Percentiles rank a stretch among this genome's conserved stretches.
Conservation (phyloP, 2,888 invertebrate species). For the Amphipoea oculea region DNA sequence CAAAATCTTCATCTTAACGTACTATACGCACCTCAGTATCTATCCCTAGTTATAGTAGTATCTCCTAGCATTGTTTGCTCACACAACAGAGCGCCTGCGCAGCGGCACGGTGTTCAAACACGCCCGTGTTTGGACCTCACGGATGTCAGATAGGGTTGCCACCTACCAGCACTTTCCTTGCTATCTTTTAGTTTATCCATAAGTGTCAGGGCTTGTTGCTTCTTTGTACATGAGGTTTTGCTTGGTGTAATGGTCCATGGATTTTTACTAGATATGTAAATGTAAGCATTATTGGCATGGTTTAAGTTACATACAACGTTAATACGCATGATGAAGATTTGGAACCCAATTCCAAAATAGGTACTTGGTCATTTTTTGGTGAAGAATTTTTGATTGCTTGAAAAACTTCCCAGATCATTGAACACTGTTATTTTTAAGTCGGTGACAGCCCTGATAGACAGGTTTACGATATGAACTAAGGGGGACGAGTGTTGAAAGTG, state of each 20-base stretch:
- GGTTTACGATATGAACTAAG: conserved; percentile 47
- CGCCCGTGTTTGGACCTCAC: conserved; percentile 77
- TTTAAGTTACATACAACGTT: background rate
- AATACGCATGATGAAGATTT: background rate
- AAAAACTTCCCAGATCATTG: background rate
- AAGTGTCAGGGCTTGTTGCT: background rate
- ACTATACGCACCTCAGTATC: conserved; percentile 46
- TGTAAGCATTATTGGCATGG: background rate
- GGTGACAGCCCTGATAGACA: conserved; percentile 46
- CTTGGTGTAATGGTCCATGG: background rate
- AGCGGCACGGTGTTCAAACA: conserved; percentile 79
- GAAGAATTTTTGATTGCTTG: no score
- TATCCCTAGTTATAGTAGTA: conserved; percentile 61
- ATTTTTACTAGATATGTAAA: background rate
- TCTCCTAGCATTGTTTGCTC: conserved; percentile 77
- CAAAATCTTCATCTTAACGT: conserved; percentile 25
- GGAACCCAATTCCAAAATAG: background rate
- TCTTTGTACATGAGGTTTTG: conserved; percentile 1
- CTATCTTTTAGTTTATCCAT: conserved; percentile 25
- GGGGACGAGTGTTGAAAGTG: conserved; percentile 46
- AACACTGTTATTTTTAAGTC: background rate
- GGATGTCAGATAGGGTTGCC: conserved; percentile 80
- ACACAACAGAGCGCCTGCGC: conserved; percentile 76
- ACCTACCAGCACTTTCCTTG: conserved; percentile 40
- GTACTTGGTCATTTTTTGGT: background rate